Base-by-base conservation (phyloP, 2,797 vertebrate genomes). In the Pantherophis vulpinus region DNA sequence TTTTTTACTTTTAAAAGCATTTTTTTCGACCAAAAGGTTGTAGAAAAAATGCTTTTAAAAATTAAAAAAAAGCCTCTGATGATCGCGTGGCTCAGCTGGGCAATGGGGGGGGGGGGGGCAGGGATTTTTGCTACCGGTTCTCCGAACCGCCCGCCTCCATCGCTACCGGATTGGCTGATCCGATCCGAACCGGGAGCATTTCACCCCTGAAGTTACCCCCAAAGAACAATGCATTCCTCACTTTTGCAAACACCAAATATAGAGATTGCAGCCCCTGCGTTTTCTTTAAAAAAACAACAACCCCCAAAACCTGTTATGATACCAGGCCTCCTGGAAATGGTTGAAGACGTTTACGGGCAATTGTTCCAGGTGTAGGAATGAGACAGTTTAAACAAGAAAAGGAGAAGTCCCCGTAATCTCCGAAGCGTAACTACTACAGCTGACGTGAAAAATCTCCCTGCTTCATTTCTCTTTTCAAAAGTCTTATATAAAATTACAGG, bases 401-500 rank as follows among this genome's bases (percentile, higher is more conserved):
- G 20, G 74, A 83, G 74, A 83, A 83, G 20, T 42, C 37, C 9
- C 1, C 20, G 25, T 12, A 83, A 83, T 47, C 20, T 1, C 9
- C 0, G 37, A 83, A 42, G 74, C 74, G 4, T 83, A 83, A 83
- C 74, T 5, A 88, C 8, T 20, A 55, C 86, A 58, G 3, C 5
- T 16, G 20, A 9, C 12, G 23, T 2, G 74, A n/a, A 91, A 92
- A 93, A 94, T 32, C 47, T 51, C 2, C 29, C 4, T 54, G 55
- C 91, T 93, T 10, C 86, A 93, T 2, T n/a, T 74, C 54, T 59
- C 32, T 79, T 89, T 61, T 94, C 42, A 32, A 63, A 86, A 90
- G 37, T 18, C 58, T 29, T 12, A 90, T 92, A 42, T 92, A 90
- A 86, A 94, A 51, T 66, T 89, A 5, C 93, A 54, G 91, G 27